These are phyloP conservation scores for Nettapus auritus DNA, from an alignment of 2,113 vertebrate species.

Conservation along the genomic window DNA sequence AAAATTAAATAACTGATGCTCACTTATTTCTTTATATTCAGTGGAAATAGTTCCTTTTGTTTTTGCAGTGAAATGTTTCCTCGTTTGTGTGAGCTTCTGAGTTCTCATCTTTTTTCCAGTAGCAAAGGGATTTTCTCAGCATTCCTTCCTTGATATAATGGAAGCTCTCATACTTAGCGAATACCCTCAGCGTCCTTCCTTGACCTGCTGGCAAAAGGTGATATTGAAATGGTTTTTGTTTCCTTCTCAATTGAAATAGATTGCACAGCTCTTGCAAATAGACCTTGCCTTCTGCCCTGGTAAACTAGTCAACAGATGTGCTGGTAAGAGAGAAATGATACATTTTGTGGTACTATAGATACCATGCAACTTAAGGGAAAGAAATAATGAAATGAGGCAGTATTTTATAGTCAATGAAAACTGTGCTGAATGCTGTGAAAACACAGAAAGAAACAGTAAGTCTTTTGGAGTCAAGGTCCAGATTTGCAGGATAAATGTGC, in stretches of 20 bases:
- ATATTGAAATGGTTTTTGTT: not conserved
- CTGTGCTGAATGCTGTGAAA: not conserved
- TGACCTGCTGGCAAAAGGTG: not conserved
- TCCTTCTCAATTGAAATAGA: not conserved
- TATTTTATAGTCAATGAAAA: not conserved
- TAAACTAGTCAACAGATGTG: not conserved
- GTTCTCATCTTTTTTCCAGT: not conserved
- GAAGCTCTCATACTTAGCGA: not conserved
- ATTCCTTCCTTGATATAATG: not conserved
- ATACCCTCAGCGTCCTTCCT: not conserved
- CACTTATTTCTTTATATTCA: not conserved
- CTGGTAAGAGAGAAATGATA: not conserved
- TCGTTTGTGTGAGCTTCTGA: not conserved
- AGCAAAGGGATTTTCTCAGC: not conserved
- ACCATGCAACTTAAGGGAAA: not conserved
- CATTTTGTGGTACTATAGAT: not conserved
- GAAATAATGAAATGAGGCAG: not conserved
- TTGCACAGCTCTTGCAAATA: accelerated
- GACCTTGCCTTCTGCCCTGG: not conserved
- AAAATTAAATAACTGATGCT: not conserved
- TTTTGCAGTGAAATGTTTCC: not conserved
- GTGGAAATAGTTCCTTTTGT: not conserved
- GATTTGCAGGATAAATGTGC: not conserved
- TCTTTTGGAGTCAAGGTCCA: not conserved
- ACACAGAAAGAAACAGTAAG: not conserved